phyloP scores from a whole-genome alignment of 2,797 vertebrate genomes.

The Schizopygopsis malacanthus region DNA sequence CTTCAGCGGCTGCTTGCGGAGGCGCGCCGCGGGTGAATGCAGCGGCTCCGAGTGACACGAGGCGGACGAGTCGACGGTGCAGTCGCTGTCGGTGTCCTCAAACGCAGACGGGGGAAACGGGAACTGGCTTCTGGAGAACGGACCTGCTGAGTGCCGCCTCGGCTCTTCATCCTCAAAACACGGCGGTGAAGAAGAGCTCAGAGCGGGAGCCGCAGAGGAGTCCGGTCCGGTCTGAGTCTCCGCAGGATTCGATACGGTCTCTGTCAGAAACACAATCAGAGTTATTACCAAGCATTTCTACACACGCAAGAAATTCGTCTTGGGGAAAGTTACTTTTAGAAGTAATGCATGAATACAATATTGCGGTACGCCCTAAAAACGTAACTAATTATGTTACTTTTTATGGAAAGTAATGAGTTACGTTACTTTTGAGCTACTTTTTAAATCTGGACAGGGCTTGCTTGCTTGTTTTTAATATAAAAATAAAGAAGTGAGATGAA shows the following conservation, averaged over 20 bases:
- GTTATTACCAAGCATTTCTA: not conserved
- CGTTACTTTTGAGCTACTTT: too few species aligned
- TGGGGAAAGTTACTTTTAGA: too few species aligned
- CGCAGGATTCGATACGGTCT: not conserved
- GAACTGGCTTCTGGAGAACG: slow-evolving; percentile 67
- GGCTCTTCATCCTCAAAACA: slow-evolving; percentile 66
- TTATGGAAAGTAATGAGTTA: too few species aligned
- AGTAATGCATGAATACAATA: too few species aligned
- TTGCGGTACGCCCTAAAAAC: too few species aligned
- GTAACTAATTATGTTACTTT: too few species aligned
- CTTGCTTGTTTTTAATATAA: too few species aligned
- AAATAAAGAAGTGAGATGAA: too few species aligned
- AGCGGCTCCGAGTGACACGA: slow-evolving; percentile 80
- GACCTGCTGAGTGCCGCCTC: slow-evolving; percentile 65
- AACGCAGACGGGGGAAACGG: too few species aligned
- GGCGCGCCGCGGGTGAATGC: slow-evolving; percentile 66
- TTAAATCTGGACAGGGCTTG: too few species aligned
- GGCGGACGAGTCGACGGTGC: slow-evolving; percentile 76
- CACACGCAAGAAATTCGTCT: not conserved
- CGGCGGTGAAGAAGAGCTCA: not conserved
- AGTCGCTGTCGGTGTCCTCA: slow-evolving; percentile 82
- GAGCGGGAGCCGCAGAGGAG: slow-evolving; percentile 40
- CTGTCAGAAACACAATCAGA: not conserved
- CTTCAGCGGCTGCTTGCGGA: slow-evolving; percentile 84
- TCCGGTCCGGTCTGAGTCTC: slow-evolving; percentile 4